Conservation (phyloP, 2,888 invertebrate species). For the Hydriomena furcata region DNA sequence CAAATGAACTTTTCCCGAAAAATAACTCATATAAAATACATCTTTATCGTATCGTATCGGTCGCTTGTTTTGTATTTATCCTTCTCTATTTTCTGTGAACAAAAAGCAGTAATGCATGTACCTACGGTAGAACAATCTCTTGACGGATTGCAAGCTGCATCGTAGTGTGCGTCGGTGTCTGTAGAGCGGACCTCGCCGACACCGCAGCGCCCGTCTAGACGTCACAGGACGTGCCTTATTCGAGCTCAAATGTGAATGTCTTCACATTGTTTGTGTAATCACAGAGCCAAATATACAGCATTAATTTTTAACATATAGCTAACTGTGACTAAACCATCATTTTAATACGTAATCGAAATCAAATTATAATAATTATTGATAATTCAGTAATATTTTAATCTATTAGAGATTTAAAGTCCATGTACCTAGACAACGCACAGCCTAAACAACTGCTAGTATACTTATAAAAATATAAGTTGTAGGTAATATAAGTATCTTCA, state of each 20-base stretch:
- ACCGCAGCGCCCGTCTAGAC: slow-evolving; percentile 41
- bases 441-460: too few species aligned
- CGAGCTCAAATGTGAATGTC: slow-evolving; percentile 45
- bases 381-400: too few species aligned
- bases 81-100: slow-evolving; percentile 42
- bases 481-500: too few species aligned
- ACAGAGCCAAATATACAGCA: slow-evolving; percentile 1
- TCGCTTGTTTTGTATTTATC: slow-evolving; percentile 46
- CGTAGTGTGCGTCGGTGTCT: slow-evolving; percentile 30
- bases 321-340: too few species aligned
- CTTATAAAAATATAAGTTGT: too few species aligned
- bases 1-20: slow-evolving; percentile 42
- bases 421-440: too few species aligned
- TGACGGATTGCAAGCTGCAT: slow-evolving; percentile 55
- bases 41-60: slow-evolving; percentile 46
- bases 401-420: too few species aligned
- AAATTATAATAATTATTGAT: too few species aligned
- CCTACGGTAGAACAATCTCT: slow-evolving; percentile 40
- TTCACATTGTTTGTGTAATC: slow-evolving; percentile 21
- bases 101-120: slow-evolving; percentile 37
- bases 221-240: slow-evolving; percentile 45
- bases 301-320: too few species aligned
- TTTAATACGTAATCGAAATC: too few species aligned
- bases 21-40: slow-evolving; percentile 50
- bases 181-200: slow-evolving; percentile 34